Conservation (phyloP, 2,113 vertebrate species). For the Thamnaconus septentrionalis region DNA sequence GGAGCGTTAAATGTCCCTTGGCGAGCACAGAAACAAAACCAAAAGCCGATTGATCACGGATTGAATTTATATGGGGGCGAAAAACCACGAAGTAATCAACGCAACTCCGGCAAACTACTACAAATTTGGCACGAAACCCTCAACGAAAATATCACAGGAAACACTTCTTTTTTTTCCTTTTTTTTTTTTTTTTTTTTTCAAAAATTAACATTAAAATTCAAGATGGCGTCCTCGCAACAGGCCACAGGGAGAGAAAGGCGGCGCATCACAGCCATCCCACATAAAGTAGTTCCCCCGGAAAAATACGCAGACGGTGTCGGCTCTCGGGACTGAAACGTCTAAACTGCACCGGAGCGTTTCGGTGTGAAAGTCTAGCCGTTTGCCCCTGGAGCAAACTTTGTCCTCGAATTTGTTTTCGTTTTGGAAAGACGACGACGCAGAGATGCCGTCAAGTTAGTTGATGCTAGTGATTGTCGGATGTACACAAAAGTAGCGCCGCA, state of each 20-base stretch:
- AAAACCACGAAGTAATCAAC: constrained; percentile 11
- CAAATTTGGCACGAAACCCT: constrained; percentile 41
- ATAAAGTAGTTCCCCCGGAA: constrained; percentile 72
- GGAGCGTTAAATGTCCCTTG: constrained; percentile 49
- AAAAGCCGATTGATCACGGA: constrained; percentile 65
- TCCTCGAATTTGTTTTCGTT: too few relatives aligned
- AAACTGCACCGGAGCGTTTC: too few relatives aligned
- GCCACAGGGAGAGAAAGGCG: constrained; percentile 55
- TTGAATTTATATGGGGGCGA: not conserved
- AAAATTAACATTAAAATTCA: constrained; percentile 84
- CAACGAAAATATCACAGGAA: constrained; percentile 68
- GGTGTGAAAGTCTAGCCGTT: too few relatives aligned
- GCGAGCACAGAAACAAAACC: constrained; percentile 22
- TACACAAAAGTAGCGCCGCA: constrained; percentile 74
- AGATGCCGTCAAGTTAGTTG: not conserved
- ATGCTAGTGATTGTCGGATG: constrained; percentile 57
- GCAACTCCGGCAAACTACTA: constrained; percentile 35
- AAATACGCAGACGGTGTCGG: constrained; percentile 28
- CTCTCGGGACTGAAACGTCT: not conserved
- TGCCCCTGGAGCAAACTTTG: too few relatives aligned
- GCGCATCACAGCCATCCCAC: constrained; percentile 66
- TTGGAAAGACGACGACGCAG: too few relatives aligned
- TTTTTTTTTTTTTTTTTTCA: constrained; percentile 56
- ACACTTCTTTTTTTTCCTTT: constrained; percentile 42
- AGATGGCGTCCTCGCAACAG: constrained; percentile 77